Percentiles rank a stretch among this genome's conserved stretches.
Evolutionary conservation across 1,140 invertebrate species (phyloP).

Genomic region (Trichonephila clavipes): DNA sequence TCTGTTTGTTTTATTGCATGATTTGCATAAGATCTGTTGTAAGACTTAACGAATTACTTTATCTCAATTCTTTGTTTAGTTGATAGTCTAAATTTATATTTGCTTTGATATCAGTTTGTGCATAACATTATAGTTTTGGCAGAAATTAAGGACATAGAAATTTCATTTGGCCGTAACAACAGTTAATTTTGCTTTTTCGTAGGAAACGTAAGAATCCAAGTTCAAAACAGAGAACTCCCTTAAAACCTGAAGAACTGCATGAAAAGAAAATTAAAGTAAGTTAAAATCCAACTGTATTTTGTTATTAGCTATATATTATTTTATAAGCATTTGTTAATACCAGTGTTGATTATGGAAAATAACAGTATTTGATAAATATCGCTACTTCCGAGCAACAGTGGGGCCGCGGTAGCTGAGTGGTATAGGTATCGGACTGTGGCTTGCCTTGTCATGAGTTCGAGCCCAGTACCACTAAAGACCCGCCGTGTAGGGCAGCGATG

Average conservation of each 20-base stretch:
- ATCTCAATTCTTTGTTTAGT: background rate
- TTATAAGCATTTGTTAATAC: background rate
- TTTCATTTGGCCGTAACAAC: background rate
- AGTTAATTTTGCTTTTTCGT: background rate
- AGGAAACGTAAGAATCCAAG: background rate
- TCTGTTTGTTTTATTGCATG: too few species aligned
- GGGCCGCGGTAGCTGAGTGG: too few species aligned
- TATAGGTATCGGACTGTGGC: too few species aligned
- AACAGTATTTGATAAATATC: background rate
- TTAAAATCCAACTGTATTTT: background rate
- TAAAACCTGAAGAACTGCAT: background rate
- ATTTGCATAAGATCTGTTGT: too few species aligned
- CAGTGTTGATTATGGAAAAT: background rate
- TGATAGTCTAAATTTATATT: background rate
- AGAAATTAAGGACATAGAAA: background rate
- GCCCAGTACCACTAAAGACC: too few species aligned
- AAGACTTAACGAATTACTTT: too few species aligned
- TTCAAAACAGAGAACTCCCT: background rate
- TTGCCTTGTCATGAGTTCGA: too few species aligned
- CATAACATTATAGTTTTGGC: background rate
- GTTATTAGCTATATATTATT: background rate
- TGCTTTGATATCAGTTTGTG: background rate
- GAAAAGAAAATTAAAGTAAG: background rate
- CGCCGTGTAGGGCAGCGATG: too few species aligned
- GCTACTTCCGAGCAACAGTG: too few species aligned